Percentiles rank a stretch among this genome's conserved stretches.
phyloP scores from a whole-genome alignment of 2,113 vertebrate genomes.

The Catagonus wagneri region DNA sequence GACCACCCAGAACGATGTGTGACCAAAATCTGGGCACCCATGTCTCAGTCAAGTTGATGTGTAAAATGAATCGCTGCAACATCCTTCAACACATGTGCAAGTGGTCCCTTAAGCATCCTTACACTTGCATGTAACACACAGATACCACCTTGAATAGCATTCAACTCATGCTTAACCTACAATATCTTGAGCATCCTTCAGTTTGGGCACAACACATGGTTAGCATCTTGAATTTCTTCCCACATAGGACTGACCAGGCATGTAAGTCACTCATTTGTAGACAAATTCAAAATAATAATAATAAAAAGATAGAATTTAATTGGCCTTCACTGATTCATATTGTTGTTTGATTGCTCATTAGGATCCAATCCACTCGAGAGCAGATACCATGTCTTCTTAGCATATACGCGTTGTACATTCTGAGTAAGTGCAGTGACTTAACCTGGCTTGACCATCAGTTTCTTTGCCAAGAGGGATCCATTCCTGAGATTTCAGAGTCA shows the following conservation, averaged over 20 bases:
- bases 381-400: neutral
- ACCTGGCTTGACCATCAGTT: neutral
- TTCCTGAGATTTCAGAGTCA: neutral
- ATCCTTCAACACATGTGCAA: neutral
- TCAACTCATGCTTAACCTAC: neutral
- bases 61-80: neutral
- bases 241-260: neutral
- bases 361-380: neutral
- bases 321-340: neutral
- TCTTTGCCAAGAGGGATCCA: neutral
- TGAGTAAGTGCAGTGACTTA: neutral
- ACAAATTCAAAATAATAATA: neutral
- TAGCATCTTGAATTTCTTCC: constrained; percentile 12
- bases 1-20: neutral
- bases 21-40: neutral
- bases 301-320: neutral
- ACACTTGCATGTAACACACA: neutral
- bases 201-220: neutral
- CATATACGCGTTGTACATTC: neutral
- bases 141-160: neutral
- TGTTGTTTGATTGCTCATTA: constrained; percentile 21
- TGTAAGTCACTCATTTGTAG: neutral
- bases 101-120: neutral
- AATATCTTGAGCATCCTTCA: neutral
- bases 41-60: neutral